A percentile compares a stretch with the other conserved stretches of the same genome.
Conservation (phyloP, 1,140 invertebrate species). For the Ostrea edulis region DNA sequence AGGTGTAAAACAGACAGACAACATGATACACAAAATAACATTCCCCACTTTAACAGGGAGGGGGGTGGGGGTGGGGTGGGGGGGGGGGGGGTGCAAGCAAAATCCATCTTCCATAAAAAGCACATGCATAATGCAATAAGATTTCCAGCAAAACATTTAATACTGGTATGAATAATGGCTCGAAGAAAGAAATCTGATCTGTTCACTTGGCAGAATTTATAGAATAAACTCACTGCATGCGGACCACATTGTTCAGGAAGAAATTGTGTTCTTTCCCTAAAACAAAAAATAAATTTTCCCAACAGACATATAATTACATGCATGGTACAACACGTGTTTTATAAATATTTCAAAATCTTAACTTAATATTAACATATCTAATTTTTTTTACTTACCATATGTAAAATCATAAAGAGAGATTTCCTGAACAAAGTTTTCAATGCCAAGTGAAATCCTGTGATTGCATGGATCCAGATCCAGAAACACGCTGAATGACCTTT, state of each 20-base stretch:
- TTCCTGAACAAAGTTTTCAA: conserved; percentile 20
- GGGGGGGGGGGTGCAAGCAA: too few relatives aligned
- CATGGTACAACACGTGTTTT: background rate
- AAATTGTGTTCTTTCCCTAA: conserved; percentile 23
- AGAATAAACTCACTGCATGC: background rate
- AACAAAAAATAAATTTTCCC: background rate
- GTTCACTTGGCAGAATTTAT: background rate
- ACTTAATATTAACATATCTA: background rate
- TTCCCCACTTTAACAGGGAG: too few relatives aligned
- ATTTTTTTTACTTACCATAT: background rate
- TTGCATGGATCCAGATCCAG: conserved; percentile 24
- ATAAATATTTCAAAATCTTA: background rate
- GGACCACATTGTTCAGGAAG: conserved; percentile 30
- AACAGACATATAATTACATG: background rate
- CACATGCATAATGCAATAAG: too few relatives aligned
- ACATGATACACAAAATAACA: too few relatives aligned
- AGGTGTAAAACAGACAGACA: too few relatives aligned
- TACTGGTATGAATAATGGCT: too few relatives aligned
- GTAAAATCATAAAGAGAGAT: conserved; percentile 12
- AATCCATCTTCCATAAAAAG: too few relatives aligned
- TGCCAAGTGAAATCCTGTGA: conserved; percentile 13
- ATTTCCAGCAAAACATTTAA: too few relatives aligned
- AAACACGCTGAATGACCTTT: background rate
- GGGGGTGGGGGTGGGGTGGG: too few relatives aligned
- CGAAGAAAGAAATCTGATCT: too few relatives aligned